Evolutionary conservation across 2,888 invertebrate species (phyloP).

Genomic region (Thereva nobilitata): DNA sequence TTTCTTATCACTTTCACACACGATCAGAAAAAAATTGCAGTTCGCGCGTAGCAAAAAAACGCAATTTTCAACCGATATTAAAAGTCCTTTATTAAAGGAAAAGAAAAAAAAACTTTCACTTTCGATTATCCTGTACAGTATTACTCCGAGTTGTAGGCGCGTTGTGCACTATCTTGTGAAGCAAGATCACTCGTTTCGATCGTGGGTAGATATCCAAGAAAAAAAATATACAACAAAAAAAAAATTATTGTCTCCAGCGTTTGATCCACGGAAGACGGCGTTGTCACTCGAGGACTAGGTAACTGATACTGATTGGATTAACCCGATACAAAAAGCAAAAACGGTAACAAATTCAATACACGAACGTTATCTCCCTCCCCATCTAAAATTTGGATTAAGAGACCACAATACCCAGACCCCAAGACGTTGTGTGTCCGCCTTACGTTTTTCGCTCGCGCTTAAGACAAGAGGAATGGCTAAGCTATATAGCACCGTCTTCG

Average conservation of each 20-base stretch:
- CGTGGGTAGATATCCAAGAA: conserved; percentile 13
- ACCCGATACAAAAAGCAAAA: conserved; percentile 50
- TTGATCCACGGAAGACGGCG: conserved; percentile 47
- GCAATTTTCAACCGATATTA: too few relatives aligned
- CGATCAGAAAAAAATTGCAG: too few relatives aligned
- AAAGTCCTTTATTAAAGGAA: too few relatives aligned
- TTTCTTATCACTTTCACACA: too few relatives aligned
- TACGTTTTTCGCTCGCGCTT: conserved; percentile 32
- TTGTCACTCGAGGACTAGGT: conserved; percentile 56
- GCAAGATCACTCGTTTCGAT: neutral
- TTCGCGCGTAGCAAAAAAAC: too few relatives aligned
- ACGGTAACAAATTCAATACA: conserved; percentile 41
- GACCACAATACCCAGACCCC: conserved; percentile 19
- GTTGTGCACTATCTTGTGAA: too few relatives aligned
- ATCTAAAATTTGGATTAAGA: conserved; percentile 28
- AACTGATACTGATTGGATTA: conserved; percentile 56
- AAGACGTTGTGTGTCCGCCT: conserved; percentile 36
- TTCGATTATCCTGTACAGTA: too few relatives aligned
- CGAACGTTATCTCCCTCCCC: conserved; percentile 32
- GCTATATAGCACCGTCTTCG: conserved; percentile 12
- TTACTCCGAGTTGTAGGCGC: too few relatives aligned
- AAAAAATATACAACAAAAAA: conserved; percentile 5
- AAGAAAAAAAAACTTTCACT: too few relatives aligned
- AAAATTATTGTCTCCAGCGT: conserved; percentile 4
- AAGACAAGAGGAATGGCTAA: conserved; percentile 30